Base-by-base conservation (phyloP, 1,140 invertebrate species). In the Megalonaias nervosa region DNA sequence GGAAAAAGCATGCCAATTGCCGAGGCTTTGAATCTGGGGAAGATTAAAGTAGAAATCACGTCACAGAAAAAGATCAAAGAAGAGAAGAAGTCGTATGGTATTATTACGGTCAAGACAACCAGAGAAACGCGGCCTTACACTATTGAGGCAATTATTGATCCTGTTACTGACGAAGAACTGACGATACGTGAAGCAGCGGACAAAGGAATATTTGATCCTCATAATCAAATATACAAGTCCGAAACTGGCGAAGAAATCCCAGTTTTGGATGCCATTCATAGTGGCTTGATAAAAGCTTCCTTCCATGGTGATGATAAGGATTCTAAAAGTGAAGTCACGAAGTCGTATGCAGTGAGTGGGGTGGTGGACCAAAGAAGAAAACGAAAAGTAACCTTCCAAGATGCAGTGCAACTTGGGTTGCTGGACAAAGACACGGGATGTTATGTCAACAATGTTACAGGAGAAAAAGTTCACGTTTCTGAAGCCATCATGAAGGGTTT, bases 21-120 rank as follows among this genome's bases (percentile, higher is more conserved):
- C 17, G 91, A 93, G 67, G 93, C 93, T 23, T 91, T 94, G 84
- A 91, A 87, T 74, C 84, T 89, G 62, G 92, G 91, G 19, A 84
- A 91, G 26, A 87, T 93, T 23, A 82, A 90, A 64, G 88, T 92
- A 55, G 86, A 89, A 67, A 86, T 86, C 69, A 85, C 86, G 56
- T 84, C 86, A 13, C 84, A 79, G 69, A 79, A 81, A 69, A 87
- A 86, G 69, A 86, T 86, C 23, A 70, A 81, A 17, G 86, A 89
- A 71, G 84, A 87, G 77, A 83, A 85, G 55, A 82, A 88, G 16
- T 87, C 88, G 0, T 85, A 87, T 72, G 90, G 90, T n/a, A 81
- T 91, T 16, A 87, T 91, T 69, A 90, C 88, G 12, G 84, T 91
- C 38, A 88, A 88, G 75, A 88, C 87, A 12, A 85, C 84, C 14